These are phyloP conservation scores for Carabus problematicus DNA, from an alignment of 2,888 invertebrate genomes.

Conservation along the genomic window DNA sequence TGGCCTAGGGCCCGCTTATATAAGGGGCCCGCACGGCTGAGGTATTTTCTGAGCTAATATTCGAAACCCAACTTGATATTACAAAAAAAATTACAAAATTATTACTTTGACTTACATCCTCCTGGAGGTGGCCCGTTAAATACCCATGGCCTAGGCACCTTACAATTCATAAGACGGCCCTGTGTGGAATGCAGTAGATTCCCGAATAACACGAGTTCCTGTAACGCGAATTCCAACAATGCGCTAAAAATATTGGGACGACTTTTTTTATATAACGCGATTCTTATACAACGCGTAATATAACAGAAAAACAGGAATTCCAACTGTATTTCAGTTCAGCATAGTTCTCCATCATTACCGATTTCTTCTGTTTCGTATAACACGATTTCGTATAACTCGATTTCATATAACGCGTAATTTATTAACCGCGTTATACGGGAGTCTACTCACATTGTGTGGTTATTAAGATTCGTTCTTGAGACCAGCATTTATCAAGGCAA, in stretches of 20 bases:
- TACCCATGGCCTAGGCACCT: too few species aligned
- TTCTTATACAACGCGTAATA: neutral
- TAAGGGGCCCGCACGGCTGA: too few species aligned
- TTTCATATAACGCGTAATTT: neutral
- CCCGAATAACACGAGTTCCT: neutral
- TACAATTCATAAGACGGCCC: too few species aligned
- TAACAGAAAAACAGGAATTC: neutral
- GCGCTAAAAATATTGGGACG: slow-evolving; percentile 1
- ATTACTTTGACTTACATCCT: too few species aligned
- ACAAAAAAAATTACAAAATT: too few species aligned
- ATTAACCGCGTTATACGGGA: neutral
- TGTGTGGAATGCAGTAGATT: too few species aligned
- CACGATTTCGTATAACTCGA: neutral
- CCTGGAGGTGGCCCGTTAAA: too few species aligned
- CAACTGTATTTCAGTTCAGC: neutral
- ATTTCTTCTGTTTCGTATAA: slow-evolving; percentile 1
- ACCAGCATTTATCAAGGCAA: too few species aligned
- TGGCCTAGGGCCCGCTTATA: too few species aligned
- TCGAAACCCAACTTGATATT: too few species aligned
- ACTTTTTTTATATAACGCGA: neutral
- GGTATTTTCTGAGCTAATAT: too few species aligned
- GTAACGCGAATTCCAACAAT: neutral
- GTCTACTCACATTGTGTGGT: neutral
- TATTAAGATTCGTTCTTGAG: too few species aligned
- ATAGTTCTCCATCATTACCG: neutral